Percentiles rank a stretch among this genome's conserved stretches.
These are phyloP conservation scores for Wasmannia auropunctata DNA, from an alignment of 1,140 invertebrate species.

Conservation along the genomic window DNA sequence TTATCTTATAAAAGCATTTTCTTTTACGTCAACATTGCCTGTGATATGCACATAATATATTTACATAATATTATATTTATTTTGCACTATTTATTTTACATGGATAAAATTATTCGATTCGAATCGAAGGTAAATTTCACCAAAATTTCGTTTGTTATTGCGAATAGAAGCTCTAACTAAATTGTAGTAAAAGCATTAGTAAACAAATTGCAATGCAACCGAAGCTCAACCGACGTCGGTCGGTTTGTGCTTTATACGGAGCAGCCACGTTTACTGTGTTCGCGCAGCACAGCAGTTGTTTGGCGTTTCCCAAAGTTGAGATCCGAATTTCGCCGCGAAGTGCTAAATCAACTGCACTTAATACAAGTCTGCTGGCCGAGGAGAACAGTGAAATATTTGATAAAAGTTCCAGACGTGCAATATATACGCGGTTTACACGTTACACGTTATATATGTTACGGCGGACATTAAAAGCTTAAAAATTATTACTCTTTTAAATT, in stretches of 20 bases:
- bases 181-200: conserved; percentile 21
- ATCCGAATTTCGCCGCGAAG: conserved; percentile 31
- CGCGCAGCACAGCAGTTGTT: conserved; percentile 31
- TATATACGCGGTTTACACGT: too few relatives aligned
- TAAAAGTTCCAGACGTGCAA: conserved; percentile 45
- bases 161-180: conserved; percentile 2
- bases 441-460: background rate
- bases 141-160: conserved; percentile 20
- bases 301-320: conserved; percentile 42
- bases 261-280: conserved; percentile 22
- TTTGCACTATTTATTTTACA: background rate
- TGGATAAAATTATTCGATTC: background rate
- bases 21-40: background rate
- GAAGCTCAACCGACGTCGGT: conserved; percentile 1
- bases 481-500: conserved; percentile 35
- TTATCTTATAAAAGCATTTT: background rate
- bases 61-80: background rate
- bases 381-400: background rate
- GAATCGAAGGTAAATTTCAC: background rate
- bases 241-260: conserved; percentile 27
- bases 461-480: background rate
- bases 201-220: conserved; percentile 35
- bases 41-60: background rate
- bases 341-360: conserved; percentile 58
- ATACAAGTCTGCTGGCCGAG: background rate